A percentile compares a stretch with the other conserved stretches of the same genome.
Conservation (phyloP, 2,888 invertebrate genomes). For the Tetragnatha montana region DNA sequence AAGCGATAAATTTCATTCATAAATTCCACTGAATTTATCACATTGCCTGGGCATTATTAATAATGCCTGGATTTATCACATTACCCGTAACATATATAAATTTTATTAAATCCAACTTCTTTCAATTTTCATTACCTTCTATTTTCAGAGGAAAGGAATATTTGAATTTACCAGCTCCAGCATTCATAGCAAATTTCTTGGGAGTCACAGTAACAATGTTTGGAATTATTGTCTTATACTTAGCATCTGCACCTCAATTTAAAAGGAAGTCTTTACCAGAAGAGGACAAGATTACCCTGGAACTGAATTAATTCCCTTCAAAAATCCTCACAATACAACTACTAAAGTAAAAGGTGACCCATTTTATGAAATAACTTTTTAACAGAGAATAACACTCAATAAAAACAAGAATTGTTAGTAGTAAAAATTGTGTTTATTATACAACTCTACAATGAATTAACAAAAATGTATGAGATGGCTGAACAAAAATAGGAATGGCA, state of each 20-base stretch:
- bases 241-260: slow-evolving; percentile 83
- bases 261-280: slow-evolving; percentile 78
- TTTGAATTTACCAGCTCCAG: slow-evolving; percentile 39
- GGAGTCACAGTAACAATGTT: slow-evolving; percentile 83
- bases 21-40: too few relatives aligned
- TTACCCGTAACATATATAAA: too few relatives aligned
- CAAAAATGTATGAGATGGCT: slow-evolving; percentile 56
- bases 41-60: too few relatives aligned
- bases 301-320: slow-evolving; percentile 20
- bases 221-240: slow-evolving; percentile 82
- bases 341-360: background rate
- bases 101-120: background rate
- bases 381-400: background rate
- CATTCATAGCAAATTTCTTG: slow-evolving; percentile 77
- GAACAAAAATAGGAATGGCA: slow-evolving; percentile 54
- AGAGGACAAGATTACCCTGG: slow-evolving; percentile 45
- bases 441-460: slow-evolving; percentile 69
- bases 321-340: background rate
- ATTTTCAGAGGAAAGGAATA: slow-evolving; percentile 53
- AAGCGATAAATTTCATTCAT: too few relatives aligned
- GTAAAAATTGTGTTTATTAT: slow-evolving; percentile 59
- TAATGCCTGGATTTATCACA: too few relatives aligned
- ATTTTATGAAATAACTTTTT: background rate
- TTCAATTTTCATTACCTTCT: background rate
- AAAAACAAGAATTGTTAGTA: background rate